Evolutionary conservation across 1,140 invertebrate species (phyloP), one percentile per base, ranked within the genome.

Genomic region (Chironomus striatipennis): DNA sequence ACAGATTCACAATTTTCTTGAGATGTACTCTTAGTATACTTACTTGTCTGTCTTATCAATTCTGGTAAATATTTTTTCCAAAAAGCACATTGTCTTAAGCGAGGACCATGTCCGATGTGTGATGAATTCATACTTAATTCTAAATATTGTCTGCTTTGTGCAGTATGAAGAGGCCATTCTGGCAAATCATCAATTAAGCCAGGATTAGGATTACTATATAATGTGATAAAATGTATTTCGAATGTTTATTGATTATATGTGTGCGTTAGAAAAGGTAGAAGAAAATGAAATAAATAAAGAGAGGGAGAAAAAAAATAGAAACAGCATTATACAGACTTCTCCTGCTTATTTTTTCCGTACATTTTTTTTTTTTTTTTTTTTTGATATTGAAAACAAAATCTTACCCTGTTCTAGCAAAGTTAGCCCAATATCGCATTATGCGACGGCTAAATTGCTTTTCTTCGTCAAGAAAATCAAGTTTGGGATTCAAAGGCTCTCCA

Each of bases 51-150:
- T 77, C 90, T 85, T 76, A 94, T 88, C 42, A 98, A 85, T 81
- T 95, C 91, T 74, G 96, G 96, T 81, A 98, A 86, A 82, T 97
- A 96, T 80, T 94, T 91, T 81, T 96, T 94, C 96, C 96, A 98
- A 84, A 98, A 98, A 74, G 94, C 93, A 85, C 96, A 98, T 82
- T 97, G 89, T 83, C 94, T 94, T 75, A 93, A 88, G 75, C 95
- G 86, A 7, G 93, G 91, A 18, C 95, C 96, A 74, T 89, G 87
- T 8, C 95, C 94, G 20, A 93, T 89, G n/a, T 88, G 86, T 34
- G 89, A 91, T 9, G 87, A 88, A 82, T 96, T 94, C 0, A 91
- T 87, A 76, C 90, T 90, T 73, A 98, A 83, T 1, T 92, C 92
- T 74, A 98, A 85, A 83, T 92, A 97, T 81, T 97, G 93, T 78